Base-by-base conservation (phyloP, 1,140 invertebrate species). In the Agrilus planipennis region DNA sequence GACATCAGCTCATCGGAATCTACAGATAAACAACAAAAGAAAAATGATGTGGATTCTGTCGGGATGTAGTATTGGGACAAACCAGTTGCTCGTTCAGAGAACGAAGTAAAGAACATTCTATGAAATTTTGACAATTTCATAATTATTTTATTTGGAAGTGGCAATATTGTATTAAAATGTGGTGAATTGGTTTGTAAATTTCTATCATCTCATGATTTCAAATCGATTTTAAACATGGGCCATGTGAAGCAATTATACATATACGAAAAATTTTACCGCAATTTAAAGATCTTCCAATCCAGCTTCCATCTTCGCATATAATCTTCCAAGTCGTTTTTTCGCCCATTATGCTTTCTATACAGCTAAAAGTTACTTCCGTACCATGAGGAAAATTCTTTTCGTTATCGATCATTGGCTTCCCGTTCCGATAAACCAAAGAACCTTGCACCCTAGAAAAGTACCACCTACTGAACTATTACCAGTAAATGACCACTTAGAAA, bases 241-340 rank as follows among this genome's bases (percentile, higher is more conserved):
- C n/a, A n/a, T n/a, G n/a, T n/a, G n/a, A n/a, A n/a, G n/a, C n/a
- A n/a, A n/a, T n/a, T n/a, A n/a, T n/a, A n/a, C n/a, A n/a, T n/a
- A n/a, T n/a, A n/a, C n/a, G n/a, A n/a, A n/a, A n/a, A n/a, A n/a
- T n/a, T 62, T 56, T 57, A 81, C 78, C 79, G 55, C 84, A 87
- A 53, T 72, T 76, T 23, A 82, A 71, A 28, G 82, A 77, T 47
- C 77, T 69, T 14, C 83, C 84, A 34, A 84, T 75, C 85, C 85
- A 89, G 41, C 71, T 74, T 1, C 85, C 85, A 51, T 87, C 75
- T 55, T 86, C 81, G 52, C 85, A 89, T 15, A 82, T 73, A 36
- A 88, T 80, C 44, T 80, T 77, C 84, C 84, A 88, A 0, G 81
- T 84, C 2, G 75, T 81, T 50, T 79, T 79, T 58, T 84, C 81